Base-by-base conservation (phyloP, 2,888 invertebrate species). In the Lamellibrachia satsuma region DNA sequence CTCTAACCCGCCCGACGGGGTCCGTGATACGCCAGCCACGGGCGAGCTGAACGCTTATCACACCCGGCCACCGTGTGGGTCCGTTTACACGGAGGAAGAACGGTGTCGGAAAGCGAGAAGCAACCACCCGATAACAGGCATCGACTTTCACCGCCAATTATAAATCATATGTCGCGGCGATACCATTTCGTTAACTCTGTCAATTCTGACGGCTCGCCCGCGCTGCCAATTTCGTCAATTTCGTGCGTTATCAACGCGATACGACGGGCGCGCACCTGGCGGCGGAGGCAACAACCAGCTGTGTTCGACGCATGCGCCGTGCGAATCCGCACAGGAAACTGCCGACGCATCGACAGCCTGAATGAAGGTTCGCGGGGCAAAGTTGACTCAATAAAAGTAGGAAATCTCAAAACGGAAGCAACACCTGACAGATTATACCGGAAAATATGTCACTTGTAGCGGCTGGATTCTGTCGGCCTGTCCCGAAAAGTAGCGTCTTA, bases 71-170 rank as follows among this genome's bases (percentile, higher is more conserved):
- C 75, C 22, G 4, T 22, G 75, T 22, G 75, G 75, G 75, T 75
- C 75, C 75, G 75, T 22, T 75, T 75, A 75, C 60, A 60, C 75
- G 75, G 75, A 75, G 75, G 75, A 75, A 75, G 75, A 75, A n/a
- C 6, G 22, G 75, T 22, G 75, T 75, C 22, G 22, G 75, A 75
- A 75, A 22, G 75, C 75, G 22, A 22, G 75, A 11, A 39, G 39
- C 39, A 39, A 22, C 75, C 75, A 6, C 75, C 75, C 75, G 75
- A 75, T 75, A 75, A 75, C 15, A 75, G 22, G 75, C 75, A n/a
- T 75, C 75, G 75, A 75, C 22, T 75, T 75, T 75, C 75, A 22
- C 75, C 75, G 3, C 22, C 4, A 75, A 75, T 75, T 75, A 75
- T 75, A 75, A 75, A n/a, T 22, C 75, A n/a, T 75, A 75, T 22